Base-by-base conservation (phyloP, 2,888 invertebrate genomes). In the Erebia palarica region DNA sequence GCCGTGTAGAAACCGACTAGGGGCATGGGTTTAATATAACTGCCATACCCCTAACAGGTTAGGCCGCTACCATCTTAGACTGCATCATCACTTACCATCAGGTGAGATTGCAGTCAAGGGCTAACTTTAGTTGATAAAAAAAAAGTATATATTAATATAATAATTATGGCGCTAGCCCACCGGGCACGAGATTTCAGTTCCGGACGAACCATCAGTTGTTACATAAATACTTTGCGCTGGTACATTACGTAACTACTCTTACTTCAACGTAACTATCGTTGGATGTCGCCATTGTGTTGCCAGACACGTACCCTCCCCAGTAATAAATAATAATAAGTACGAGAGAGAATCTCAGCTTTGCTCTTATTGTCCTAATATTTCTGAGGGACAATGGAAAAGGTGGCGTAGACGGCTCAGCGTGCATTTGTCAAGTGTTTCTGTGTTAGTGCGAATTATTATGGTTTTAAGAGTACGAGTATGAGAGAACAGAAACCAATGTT, bases 401-500 rank as follows among this genome's bases (percentile, higher is more conserved):
- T 65, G 65, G 64, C 70, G 69, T 55, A 65, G 71, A 66, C 55
- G 21, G 53, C 70, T 69, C 72, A 55, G 58, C 49, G 57, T 60
- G 13, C 75, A 76, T 76, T 72, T 73, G 75, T 76, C 72, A 76
- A 74, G 74, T 73, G 75, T 61, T 70, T 69, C 67, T 69, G 66
- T 70, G 74, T 71, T 61, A 47, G 60, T 36, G 67, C 60, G 65
- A 60, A 73, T 68, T 61, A 68, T 73, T 65, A 65, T 59, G 60
- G 61, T 68, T 73, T 60, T 21, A 66, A 61, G 57, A 44, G 66
- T 53, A 42, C 21, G 44, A 14, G 49, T 49, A 14, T 47, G 18
- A 9, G 47, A 14, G 21, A 21, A 49, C 21, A 66, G 21, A 57
- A 66, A 57, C 42, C 42, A 5, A 57, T 27, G 21, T 57, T 66